Evolutionary conservation across 2,797 vertebrate genomes (phyloP), one percentile per base, ranked within the genome.

Genomic region (Pterois miles): DNA sequence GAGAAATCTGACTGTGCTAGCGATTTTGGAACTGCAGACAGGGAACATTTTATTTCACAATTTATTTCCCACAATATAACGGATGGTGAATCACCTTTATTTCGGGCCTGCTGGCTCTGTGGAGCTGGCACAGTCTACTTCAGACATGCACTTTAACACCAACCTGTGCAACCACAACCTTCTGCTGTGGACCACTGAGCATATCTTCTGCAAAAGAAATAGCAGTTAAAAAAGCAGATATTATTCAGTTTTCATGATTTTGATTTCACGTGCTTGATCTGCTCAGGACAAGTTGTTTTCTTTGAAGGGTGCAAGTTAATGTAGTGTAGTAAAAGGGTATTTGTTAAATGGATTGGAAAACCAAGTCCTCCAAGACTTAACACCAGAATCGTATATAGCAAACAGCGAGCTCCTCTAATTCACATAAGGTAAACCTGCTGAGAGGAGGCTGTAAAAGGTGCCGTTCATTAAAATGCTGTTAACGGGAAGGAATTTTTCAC

Each of bases 321-420:
- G 84, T 81, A 76, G 81, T 78, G 82, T 59, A 67, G 54, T 81
- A 73, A 86, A 73, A 46, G 33, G 36, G 65, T 73, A 53, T 86
- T 84, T 89, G 84, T 86, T 88, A 89, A 91, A 91, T 91, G 82
- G 85, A 85, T 71, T 84, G 86, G 84, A 87, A 92, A 89, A 78
- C 64, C 16, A 70, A 80, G 76, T 66, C 74, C 62, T 81, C 71
- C n/a, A 50, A 80, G 77, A 69, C 63, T 46, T 60, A 81, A 78
- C 77, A 27, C 60, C 20, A 14, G 71, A 81, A 76, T 62, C 66
- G 72, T 65, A 86, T 71, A 54, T 46, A 71, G 38, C 58, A 82
- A 88, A 81, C 74, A 80, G 68, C 76, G 65, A 70, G 63, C 34
- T 56, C 14, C 60, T 70, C 54, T 63, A 48, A 87, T 77, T 88